Percentiles rank a stretch among this genome's conserved stretches.
These are phyloP conservation scores for Thymallus thymallus DNA, from an alignment of 2,113 vertebrate species.

Conservation along the genomic window DNA sequence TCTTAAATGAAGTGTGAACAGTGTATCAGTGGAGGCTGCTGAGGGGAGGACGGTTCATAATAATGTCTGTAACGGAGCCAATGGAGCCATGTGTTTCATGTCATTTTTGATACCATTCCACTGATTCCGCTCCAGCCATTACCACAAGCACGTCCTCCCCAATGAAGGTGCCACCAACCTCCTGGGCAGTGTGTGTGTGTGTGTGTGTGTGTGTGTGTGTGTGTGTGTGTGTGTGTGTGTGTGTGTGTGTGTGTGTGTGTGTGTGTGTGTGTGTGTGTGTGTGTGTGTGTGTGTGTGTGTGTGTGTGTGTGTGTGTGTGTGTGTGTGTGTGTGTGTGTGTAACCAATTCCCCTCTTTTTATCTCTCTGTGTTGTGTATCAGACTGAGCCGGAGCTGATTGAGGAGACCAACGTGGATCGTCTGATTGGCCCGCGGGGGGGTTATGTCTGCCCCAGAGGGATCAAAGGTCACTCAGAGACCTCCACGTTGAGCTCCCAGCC, in stretches of 20 bases:
- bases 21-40: too few species aligned
- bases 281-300: too few species aligned
- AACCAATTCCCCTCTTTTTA: neutral
- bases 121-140: too few species aligned
- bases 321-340: neutral
- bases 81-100: too few species aligned
- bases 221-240: neutral
- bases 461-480: constrained; percentile 95
- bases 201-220: neutral
- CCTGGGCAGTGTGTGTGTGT: neutral
- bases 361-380: constrained; percentile 57
- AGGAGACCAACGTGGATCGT: constrained; percentile 93
- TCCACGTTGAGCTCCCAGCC: constrained; percentile 98
- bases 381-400: constrained; percentile 96
- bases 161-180: too few species aligned
- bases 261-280: neutral
- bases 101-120: too few species aligned
- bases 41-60: too few species aligned
- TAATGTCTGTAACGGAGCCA: too few species aligned
- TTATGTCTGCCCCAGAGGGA: constrained; percentile 79
- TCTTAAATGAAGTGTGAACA: too few species aligned
- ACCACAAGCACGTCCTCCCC: too few species aligned
- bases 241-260: too few species aligned
- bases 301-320: too few species aligned
- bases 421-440: constrained; percentile 74